These are phyloP conservation scores for Solenopsis fugax DNA, from an alignment of 1,140 invertebrate genomes.

Conservation along the genomic window DNA sequence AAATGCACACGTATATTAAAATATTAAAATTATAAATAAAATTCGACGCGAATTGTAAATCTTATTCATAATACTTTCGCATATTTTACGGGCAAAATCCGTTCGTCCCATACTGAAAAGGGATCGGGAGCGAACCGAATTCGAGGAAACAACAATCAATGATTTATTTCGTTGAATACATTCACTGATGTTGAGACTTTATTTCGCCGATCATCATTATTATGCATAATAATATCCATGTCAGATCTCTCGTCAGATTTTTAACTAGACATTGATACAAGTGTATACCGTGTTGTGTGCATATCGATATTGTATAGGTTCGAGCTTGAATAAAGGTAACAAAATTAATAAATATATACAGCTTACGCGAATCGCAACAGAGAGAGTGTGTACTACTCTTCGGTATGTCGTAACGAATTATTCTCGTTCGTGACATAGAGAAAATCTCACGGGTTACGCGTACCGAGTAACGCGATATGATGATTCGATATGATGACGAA, in stretches of 20 bases:
- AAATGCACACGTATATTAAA: too few relatives aligned
- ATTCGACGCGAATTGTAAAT: not conserved
- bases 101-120: not conserved
- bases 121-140: not conserved
- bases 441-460: slow-evolving; percentile 9
- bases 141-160: slow-evolving; percentile 44
- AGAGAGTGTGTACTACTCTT: not conserved
- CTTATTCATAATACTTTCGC: not conserved
- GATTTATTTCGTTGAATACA: slow-evolving; percentile 66
- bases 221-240: slow-evolving; percentile 30
- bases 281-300: slow-evolving; percentile 64
- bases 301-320: slow-evolving; percentile 63
- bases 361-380: slow-evolving; percentile 25
- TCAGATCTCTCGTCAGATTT: slow-evolving; percentile 34
- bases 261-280: slow-evolving; percentile 60
- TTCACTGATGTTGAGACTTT: slow-evolving; percentile 35
- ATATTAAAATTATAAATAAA: too few relatives aligned
- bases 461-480: slow-evolving; percentile 26
- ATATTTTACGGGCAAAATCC: not conserved
- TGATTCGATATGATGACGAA: slow-evolving; percentile 43
- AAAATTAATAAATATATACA: slow-evolving; percentile 61
- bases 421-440: slow-evolving; percentile 9
- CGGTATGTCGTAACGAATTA: slow-evolving; percentile 58
- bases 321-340: slow-evolving; percentile 66
- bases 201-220: slow-evolving; percentile 39